Evolutionary conservation across 2,888 invertebrate genomes (phyloP).

Genomic region (Melanargia galathea): DNA sequence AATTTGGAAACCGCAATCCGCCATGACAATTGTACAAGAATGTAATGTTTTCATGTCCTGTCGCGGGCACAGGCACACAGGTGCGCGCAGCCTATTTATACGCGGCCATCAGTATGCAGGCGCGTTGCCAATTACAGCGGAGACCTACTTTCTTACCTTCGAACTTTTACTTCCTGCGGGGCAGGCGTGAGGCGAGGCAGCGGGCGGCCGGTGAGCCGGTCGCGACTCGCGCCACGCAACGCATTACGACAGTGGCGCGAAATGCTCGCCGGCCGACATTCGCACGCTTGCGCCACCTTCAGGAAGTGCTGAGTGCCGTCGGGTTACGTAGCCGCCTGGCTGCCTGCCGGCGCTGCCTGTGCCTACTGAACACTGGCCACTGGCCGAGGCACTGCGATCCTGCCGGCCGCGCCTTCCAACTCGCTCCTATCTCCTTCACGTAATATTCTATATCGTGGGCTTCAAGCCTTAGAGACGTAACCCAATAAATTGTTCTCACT

Average conservation of each 20-base stretch:
- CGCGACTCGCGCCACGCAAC: slow-evolving; percentile 80
- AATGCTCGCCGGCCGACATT: slow-evolving; percentile 82
- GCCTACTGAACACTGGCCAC: neutral
- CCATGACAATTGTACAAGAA: slow-evolving; percentile 25
- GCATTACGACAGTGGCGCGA: slow-evolving; percentile 82
- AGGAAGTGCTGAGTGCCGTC: slow-evolving; percentile 79
- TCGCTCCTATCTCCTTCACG: neutral
- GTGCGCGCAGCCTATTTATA: slow-evolving; percentile 68
- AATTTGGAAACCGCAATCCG: slow-evolving; percentile 1
- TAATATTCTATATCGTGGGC: no score
- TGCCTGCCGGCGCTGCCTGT: slow-evolving; percentile 11
- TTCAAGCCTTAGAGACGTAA: no score
- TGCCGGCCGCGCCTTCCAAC: neutral
- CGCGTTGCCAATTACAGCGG: slow-evolving; percentile 78
- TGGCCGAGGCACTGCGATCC: neutral
- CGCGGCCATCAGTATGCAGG: slow-evolving; percentile 77
- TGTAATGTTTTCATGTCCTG: slow-evolving; percentile 47
- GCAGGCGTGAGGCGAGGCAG: slow-evolving; percentile 67
- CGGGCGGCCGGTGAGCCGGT: slow-evolving; percentile 69
- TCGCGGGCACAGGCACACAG: slow-evolving; percentile 57
- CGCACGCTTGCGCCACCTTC: slow-evolving; percentile 80
- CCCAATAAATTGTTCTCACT: no score
- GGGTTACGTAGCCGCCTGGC: slow-evolving; percentile 71
- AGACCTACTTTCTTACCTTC: slow-evolving; percentile 83
- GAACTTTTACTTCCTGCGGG: slow-evolving; percentile 83